These are phyloP conservation scores for Merluccius polli DNA, from an alignment of 2,797 vertebrate genomes.

Conservation along the genomic window DNA sequence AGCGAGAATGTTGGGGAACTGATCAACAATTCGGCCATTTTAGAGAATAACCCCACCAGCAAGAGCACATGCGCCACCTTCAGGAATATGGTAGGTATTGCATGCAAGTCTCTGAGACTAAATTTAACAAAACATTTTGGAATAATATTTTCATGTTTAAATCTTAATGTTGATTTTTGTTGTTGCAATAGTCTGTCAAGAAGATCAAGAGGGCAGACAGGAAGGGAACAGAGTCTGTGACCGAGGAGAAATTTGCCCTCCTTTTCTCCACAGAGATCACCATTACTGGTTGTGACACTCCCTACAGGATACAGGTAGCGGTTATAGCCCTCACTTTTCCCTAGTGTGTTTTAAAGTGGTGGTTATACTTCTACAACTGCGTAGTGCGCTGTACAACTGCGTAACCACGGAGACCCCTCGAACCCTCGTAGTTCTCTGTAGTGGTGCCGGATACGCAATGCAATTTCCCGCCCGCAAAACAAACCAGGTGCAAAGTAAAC, in stretches of 20 bases:
- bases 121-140: neutral
- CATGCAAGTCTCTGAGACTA: neutral
- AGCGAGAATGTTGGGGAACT: conserved; percentile 93
- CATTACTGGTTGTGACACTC: conserved; percentile 76
- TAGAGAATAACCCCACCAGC: conserved; percentile 84
- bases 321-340: neutral
- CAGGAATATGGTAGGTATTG: conserved; percentile 86
- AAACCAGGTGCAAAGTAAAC: too few species aligned
- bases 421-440: too few species aligned
- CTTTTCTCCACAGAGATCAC: conserved; percentile 83
- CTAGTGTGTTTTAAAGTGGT: neutral
- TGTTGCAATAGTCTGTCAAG: conserved; percentile 81
- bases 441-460: too few species aligned
- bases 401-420: too few species aligned
- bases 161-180: neutral
- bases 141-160: neutral
- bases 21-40: conserved; percentile 82
- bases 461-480: too few species aligned
- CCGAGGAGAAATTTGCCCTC: conserved; percentile 95
- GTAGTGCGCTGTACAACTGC: too few species aligned
- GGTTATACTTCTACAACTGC: too few species aligned
- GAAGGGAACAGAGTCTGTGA: conserved; percentile 94
- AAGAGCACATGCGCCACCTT: conserved; percentile 87
- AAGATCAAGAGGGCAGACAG: conserved; percentile 95
- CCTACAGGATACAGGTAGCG: conserved; percentile 81